A percentile compares a stretch with the other conserved stretches of the same genome.
Evolutionary conservation across 2,888 invertebrate genomes (phyloP).

Genomic region (Sepiola atlantica): DNA sequence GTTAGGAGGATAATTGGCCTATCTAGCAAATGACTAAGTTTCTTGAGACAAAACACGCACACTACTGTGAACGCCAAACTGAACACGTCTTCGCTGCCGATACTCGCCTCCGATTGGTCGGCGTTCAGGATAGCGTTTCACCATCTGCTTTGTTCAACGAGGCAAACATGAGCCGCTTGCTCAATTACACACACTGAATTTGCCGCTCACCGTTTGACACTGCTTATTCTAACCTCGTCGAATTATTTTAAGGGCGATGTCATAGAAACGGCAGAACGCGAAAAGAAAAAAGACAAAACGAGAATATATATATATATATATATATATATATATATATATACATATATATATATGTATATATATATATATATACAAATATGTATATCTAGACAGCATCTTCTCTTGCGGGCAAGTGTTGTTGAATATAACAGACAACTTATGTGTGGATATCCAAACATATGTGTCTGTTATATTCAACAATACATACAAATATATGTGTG

Average conservation of each 20-base stretch:
- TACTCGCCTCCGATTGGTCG: neutral
- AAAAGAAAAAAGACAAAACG: neutral
- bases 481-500: too few relatives aligned
- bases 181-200: neutral
- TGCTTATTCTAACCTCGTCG: neutral
- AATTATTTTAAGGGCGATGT: neutral
- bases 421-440: too few relatives aligned
- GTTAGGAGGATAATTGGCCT: neutral
- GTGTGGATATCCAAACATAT: too few relatives aligned
- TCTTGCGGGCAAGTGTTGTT: too few relatives aligned
- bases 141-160: conserved; percentile 32
- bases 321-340: neutral
- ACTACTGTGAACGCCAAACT: neutral
- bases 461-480: too few relatives aligned
- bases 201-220: neutral
- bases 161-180: neutral
- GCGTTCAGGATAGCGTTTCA: neutral
- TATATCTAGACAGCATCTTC: too few relatives aligned
- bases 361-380: neutral
- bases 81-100: neutral
- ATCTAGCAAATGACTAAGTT: neutral
- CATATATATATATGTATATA: too few relatives aligned
- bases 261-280: neutral
- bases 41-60: neutral
- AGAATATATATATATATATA: too few relatives aligned